Base-by-base conservation (phyloP, 2,113 vertebrate species). In the Ranitomeya imitator region DNA sequence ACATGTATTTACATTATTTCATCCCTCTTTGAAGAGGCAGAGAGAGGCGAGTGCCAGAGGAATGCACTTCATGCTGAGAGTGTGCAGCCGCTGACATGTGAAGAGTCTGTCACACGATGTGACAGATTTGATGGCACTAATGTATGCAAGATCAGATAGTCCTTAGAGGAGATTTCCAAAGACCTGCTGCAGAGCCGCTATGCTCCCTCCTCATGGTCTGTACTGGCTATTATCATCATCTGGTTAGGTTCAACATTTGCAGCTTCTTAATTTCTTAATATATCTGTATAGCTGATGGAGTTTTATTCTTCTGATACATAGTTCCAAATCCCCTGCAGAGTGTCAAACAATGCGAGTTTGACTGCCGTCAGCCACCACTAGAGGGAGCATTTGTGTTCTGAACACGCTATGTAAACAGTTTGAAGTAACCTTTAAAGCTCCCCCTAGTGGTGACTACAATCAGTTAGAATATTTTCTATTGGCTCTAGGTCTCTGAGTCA, bases 31-130 rank as follows among this genome's bases (percentile, higher is more conserved):
- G 69, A 83, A 83, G 86, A 88, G 69, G n/a, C 14, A 65, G 86
- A 61, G 8, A 13, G 57, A 57, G 23, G 6, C 2, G 76, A 88
- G 87, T 78, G 81, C 73, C 87, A 78, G 81, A 67, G 80, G 81
- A 84, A 84, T 78, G 81, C 84, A 57, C 45, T 86, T 21, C 86
- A 83, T 77, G 80, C 80, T 88, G 87, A 57, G 80, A 84, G 80
- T 59, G 87, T 84, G 16, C 18, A 45, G 82, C 81, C 84, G 87
- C 73, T 84, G 82, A 84, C 81, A 88, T 83, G 80, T 83, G 60
- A n/a, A 61, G 69, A 83, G 79, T 61, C 79, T 45, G 57, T 88
- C 79, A 83, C 86, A 80, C 31, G 52, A 23, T 37, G 69, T 76
- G 67, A 88, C 57, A 52, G 67, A 88, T 74, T n/a, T 74, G 55